Evolutionary conservation across 2,888 invertebrate genomes (phyloP).

Genomic region (Pteria penguin): DNA sequence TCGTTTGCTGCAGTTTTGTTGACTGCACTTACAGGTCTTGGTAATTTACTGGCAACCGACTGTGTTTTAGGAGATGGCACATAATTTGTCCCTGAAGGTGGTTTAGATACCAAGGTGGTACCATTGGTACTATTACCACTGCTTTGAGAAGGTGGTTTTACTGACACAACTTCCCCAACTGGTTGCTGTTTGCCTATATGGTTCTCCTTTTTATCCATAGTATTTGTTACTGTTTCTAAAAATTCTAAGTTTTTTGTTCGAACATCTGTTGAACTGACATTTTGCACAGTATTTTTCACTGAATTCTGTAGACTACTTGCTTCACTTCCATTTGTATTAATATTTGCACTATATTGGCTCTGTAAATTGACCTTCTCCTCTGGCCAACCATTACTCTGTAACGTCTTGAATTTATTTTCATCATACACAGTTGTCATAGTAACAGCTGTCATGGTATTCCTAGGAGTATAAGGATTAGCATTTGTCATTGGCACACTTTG

Average conservation of each 20-base stretch:
- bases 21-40: constrained; percentile 30
- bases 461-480: constrained; percentile 51
- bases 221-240: constrained; percentile 56
- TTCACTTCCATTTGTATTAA: not conserved
- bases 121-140: not conserved
- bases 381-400: not conserved
- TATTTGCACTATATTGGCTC: not conserved
- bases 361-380: not conserved
- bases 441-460: constrained; percentile 53
- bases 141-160: not conserved
- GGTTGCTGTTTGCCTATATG: not conserved
- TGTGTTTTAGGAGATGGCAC: not conserved
- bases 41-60: constrained; percentile 25
- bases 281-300: not conserved
- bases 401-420: constrained; percentile 16
- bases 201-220: constrained; percentile 19
- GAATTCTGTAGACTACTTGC: not conserved
- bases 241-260: constrained; percentile 45
- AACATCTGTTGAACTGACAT: not conserved
- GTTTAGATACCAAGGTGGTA: not conserved
- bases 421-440: constrained; percentile 51
- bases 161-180: not conserved
- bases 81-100: not conserved
- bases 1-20: constrained; percentile 5
- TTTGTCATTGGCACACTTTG: constrained; percentile 45